These are phyloP conservation scores for Rhinolophus ferrumequinum DNA, from an alignment of 2,113 vertebrate genomes.

Conservation along the genomic window DNA sequence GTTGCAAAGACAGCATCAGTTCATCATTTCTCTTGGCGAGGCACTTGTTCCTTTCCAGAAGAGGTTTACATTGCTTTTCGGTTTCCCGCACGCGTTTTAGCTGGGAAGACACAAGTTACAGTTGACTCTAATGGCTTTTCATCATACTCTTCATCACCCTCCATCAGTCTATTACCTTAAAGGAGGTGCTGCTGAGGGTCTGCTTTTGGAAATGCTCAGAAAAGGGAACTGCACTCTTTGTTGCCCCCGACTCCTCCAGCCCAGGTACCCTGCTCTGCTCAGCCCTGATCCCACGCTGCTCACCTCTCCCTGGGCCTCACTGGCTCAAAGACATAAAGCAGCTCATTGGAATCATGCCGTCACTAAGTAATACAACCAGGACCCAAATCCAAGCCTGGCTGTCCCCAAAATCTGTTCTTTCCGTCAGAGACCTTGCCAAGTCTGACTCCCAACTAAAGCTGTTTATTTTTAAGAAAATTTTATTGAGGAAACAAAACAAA, in stretches of 20 bases:
- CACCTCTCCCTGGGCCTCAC: neutral
- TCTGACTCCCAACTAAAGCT: neutral
- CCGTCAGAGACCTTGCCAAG: neutral
- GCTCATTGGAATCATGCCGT: neutral
- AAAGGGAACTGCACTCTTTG: neutral
- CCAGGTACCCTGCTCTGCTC: fast-evolving
- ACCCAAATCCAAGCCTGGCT: neutral
- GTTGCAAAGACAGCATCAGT: conserved; percentile 94
- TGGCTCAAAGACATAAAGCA: neutral
- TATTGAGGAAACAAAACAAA: neutral
- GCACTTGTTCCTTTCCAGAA: conserved; percentile 98
- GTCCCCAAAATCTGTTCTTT: neutral
- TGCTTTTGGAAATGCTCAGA: neutral
- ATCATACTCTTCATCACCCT: neutral
- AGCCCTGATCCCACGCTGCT: neutral
- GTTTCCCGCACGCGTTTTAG: conserved; percentile 96
- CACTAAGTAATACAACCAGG: neutral
- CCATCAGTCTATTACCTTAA: neutral
- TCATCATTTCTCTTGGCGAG: conserved; percentile 97
- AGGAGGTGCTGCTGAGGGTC: neutral
- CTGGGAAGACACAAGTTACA: conserved; percentile 81
- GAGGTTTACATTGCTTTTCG: conserved; percentile 97
- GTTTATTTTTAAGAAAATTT: neutral
- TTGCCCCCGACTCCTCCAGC: fast-evolving
- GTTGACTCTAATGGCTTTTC: neutral